A percentile compares a stretch with the other conserved stretches of the same genome.
phyloP scores from a whole-genome alignment of 2,797 vertebrate genomes.

The Coregonus suidteri region DNA sequence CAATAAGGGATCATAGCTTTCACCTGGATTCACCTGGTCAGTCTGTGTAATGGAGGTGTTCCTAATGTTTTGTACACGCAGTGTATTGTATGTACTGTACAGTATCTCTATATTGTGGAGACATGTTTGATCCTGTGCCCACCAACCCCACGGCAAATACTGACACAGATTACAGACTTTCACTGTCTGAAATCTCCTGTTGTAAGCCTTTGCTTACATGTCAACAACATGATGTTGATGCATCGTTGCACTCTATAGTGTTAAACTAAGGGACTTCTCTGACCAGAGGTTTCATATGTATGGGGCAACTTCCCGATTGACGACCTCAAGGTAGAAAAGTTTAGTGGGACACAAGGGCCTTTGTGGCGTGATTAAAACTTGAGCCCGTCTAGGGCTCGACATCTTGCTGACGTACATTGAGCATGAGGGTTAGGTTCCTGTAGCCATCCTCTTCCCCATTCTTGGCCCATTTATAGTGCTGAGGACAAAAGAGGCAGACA shows the following conservation, averaged over 20 bases:
- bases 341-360: slow-evolving; percentile 60
- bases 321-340: slow-evolving; percentile 50
- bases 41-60: no score
- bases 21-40: no score
- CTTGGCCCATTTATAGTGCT: slow-evolving; percentile 24
- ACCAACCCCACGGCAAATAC: background rate
- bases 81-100: background rate
- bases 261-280: slow-evolving; percentile 16
- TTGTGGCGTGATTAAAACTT: slow-evolving; percentile 58
- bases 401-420: slow-evolving; percentile 53
- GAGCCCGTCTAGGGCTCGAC: slow-evolving; percentile 52
- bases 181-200: background rate
- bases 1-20: no score
- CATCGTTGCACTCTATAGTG: slow-evolving; percentile 36
- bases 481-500: background rate
- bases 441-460: slow-evolving; percentile 70
- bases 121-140: background rate
- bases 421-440: slow-evolving; percentile 57
- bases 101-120: background rate
- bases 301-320: slow-evolving; percentile 40
- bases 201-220: background rate
- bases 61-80: no score
- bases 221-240: slow-evolving; percentile 21
- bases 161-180: background rate
- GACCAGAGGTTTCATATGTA: slow-evolving; percentile 34